Base-by-base conservation (phyloP, 2,113 vertebrate species). In the Pitta sordida region DNA sequence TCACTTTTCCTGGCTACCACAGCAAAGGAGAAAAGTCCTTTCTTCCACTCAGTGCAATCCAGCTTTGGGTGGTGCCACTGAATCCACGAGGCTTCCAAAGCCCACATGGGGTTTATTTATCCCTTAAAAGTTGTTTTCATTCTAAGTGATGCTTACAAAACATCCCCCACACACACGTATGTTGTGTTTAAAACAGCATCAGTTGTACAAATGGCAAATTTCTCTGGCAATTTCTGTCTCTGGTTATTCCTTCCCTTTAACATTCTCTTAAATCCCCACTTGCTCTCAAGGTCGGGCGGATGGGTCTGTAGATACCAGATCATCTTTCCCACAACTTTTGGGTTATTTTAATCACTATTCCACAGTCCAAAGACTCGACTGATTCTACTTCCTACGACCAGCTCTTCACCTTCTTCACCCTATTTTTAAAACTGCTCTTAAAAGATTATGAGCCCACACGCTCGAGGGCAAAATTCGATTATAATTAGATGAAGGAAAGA, bases 1-100 rank as follows among this genome's bases (percentile, higher is more conserved):
- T 43, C 17, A 12, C 11, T 39, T 22, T 21, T 89, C 22, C 37
- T 52, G 52, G 23, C 34, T 15, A n/a, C 22, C n/a, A 27, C 21
- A 37, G 10, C 24, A 41, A 34, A 70, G 34, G 36, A 46, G 36
- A 60, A 13, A 68, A 86, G 46, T 9, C 84, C 87, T 26, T 34
- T 19, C 6, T 0, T 1, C 22, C 81, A 77, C 2, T 0, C 1
- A 56, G 14, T 1, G 4, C 11, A 34, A 10, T 8, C 15, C 69
- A 73, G 13, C 58, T 76, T 70, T 48, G 20, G 23, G 52, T 12
- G 11, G 22, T 55, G 23, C 43, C 34, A 20, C 1, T 19, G 13
- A 59, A 39, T 30, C 51, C 39, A 76, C 76, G 1, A 1, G 27
- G n/a, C 15, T 84, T 52, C 43, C 41, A 22, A 77, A 58, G 22